Evolutionary conservation across 2,113 vertebrate species (phyloP).

Genomic region (Potamarius usumacintae): DNA sequence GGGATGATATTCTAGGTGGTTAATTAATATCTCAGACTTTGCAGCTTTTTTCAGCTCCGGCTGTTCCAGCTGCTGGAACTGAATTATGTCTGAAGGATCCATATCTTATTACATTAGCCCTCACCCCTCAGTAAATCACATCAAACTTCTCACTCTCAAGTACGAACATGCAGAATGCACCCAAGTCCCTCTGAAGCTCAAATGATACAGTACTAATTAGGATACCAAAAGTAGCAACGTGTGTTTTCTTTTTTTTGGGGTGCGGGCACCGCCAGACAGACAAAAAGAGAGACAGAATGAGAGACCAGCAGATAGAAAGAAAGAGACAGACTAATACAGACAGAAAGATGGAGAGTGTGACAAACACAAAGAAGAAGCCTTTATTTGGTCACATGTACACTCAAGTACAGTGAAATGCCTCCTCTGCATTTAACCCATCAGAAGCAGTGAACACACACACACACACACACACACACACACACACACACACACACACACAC

Average conservation of each 20-base stretch:
- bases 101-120: neutral
- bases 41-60: neutral
- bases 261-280: neutral
- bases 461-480: too few relatives aligned
- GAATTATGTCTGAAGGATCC: neutral
- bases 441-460: too few relatives aligned
- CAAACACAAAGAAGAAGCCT: neutral
- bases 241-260: neutral
- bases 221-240: neutral
- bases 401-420: too few relatives aligned
- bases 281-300: neutral
- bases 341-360: neutral
- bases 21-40: neutral
- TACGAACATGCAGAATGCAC: conserved; percentile 38
- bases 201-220: conserved; percentile 4
- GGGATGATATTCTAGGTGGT: neutral
- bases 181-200: conserved; percentile 1
- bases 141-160: conserved; percentile 17
- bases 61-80: neutral
- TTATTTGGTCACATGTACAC: too few relatives aligned
- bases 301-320: neutral
- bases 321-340: neutral
- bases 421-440: too few relatives aligned
- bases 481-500: too few relatives aligned
- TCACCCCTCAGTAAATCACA: conserved; percentile 40